These are phyloP conservation scores for Nasonia giraulti DNA, from an alignment of 1,140 invertebrate genomes.

Conservation along the genomic window DNA sequence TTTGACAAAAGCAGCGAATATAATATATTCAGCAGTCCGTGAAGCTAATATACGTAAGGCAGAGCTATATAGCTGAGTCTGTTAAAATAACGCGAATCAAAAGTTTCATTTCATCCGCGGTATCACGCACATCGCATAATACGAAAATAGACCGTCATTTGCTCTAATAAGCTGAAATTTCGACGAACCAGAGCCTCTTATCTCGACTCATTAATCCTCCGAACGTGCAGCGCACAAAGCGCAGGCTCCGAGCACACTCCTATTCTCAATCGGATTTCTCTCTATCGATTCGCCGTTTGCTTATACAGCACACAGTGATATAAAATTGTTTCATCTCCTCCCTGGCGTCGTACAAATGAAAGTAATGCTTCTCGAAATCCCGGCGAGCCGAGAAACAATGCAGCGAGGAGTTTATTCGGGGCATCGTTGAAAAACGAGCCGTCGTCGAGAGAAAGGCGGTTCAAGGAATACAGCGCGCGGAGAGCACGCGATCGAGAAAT, in stretches of 20 bases:
- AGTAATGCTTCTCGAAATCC: constrained; percentile 18
- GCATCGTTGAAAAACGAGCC: constrained; percentile 1
- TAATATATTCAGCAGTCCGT: neutral
- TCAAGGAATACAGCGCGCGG: neutral
- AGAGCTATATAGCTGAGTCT: neutral
- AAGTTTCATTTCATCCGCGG: neutral
- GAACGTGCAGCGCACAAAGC: too few relatives aligned
- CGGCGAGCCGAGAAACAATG: neutral
- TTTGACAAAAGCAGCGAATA: neutral
- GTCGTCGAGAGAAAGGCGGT: constrained; percentile 33
- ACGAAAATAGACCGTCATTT: neutral
- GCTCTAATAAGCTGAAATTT: neutral
- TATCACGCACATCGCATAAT: neutral
- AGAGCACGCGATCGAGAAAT: constrained; percentile 14
- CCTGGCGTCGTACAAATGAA: neutral
- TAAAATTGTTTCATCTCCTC: neutral
- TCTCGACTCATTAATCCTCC: too few relatives aligned
- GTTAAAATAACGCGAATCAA: neutral
- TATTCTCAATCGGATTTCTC: too few relatives aligned
- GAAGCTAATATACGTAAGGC: neutral
- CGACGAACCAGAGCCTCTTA: neutral
- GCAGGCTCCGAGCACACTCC: too few relatives aligned
- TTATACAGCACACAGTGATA: neutral
- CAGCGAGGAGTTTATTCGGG: neutral
- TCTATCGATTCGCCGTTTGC: too few relatives aligned